These are phyloP conservation scores for Percopsis transmontana DNA, from an alignment of 2,113 vertebrate species.

Conservation along the genomic window DNA sequence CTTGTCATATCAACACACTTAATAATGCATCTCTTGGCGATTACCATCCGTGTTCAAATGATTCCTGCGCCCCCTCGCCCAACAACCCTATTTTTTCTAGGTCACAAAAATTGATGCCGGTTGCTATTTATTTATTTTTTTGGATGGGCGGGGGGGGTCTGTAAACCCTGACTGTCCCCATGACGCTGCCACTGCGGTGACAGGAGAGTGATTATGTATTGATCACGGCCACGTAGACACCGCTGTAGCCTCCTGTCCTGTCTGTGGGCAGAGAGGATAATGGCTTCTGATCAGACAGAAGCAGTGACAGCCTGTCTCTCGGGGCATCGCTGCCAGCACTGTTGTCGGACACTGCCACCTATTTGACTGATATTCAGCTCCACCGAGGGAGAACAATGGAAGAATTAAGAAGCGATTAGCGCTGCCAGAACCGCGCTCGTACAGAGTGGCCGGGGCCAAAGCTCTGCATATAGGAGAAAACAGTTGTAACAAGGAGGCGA, in stretches of 20 bases:
- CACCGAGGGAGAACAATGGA: constrained; percentile 30
- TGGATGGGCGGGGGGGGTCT: constrained; percentile 49
- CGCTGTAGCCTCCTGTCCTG: constrained; percentile 51
- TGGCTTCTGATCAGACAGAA: constrained; percentile 67
- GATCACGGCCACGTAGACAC: constrained; percentile 71
- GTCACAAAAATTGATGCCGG: constrained; percentile 48
- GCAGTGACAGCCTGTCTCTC: constrained; percentile 61
- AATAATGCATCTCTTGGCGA: constrained; percentile 30
- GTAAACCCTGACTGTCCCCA: constrained; percentile 40
- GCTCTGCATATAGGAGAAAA: constrained; percentile 16
- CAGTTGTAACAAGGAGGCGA: constrained; percentile 63
- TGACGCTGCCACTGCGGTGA: constrained; percentile 56
- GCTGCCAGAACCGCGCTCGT: constrained; percentile 55
- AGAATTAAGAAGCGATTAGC: constrained; percentile 68
- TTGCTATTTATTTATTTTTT: constrained; percentile 19
- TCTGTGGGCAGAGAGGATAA: constrained; percentile 64
- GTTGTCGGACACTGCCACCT: constrained; percentile 62
- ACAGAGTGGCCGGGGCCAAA: constrained; percentile 8
- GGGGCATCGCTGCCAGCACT: constrained; percentile 53
- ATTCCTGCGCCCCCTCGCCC: constrained; percentile 29
- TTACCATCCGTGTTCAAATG: constrained; percentile 29
- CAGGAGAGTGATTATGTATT: constrained; percentile 75
- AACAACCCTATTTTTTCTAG: constrained; percentile 51
- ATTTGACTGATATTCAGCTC: constrained; percentile 60
- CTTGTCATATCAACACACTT: background rate